Base-by-base conservation (phyloP, 2,113 vertebrate genomes). In the Chauna torquata region DNA sequence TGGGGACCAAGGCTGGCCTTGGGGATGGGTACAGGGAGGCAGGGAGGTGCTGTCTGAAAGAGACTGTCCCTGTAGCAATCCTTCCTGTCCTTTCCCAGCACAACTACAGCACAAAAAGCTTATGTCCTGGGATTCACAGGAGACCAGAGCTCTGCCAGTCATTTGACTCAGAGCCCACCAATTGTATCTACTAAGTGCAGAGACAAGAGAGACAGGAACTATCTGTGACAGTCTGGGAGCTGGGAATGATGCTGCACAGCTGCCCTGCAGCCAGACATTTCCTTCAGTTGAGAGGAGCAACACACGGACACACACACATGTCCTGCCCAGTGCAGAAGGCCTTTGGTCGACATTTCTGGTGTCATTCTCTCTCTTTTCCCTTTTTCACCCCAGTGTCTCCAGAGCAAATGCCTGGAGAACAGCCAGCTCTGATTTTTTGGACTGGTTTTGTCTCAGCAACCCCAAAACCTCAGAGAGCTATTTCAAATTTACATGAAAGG, bases 161-260 rank as follows among this genome's bases (percentile, higher is more conserved):
- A 4, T 59, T 68, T 50, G 36, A 25, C 65, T 30, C 42, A 6
- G 25, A 66, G 30, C 23, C 10, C 47, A 24, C 15, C 54, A 20
- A 7, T 17, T n/a, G 14, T 0, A 16, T 44, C n/a, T 16, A 1
- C 2, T 3, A 71, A 85, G 11, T 6, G 65, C 47, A n/a, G 52
- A 9, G 19, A 28, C 22, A 20, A 15, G 38, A 49, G 74, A 11
- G 6, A 72, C 7, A 23, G 71, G 40, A 20, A 34, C 19, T 38
- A 10, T 17, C 34, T 8, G 22, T 13, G 62, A 59, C 30, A 24
- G 40, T 20, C 38, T 28, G 65, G 58, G 47, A 49, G 16, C 19
- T 59, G 78, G 9, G 2, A 42, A 38, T 14, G 79, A 18, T 3
- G 34, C 62, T 42, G 38, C 16, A 6, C 6, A 4, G 9, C 40